Evolutionary conservation across 1,140 invertebrate genomes (phyloP).

Genomic region (Streblospio benedicti): DNA sequence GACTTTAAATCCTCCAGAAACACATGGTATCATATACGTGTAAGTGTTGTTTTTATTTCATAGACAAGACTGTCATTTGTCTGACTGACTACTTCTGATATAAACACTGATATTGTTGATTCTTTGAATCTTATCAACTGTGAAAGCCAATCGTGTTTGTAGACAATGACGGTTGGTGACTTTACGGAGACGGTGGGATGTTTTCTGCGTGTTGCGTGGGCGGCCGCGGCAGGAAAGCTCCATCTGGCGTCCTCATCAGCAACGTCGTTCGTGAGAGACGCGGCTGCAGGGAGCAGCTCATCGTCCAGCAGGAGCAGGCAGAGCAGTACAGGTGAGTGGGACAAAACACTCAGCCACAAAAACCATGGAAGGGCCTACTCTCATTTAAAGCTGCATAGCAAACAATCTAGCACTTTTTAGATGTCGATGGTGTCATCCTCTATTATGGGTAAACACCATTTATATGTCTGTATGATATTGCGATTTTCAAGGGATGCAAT

Average conservation of each 20-base stretch:
- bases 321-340: constrained; percentile 44
- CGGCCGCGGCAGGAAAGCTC: constrained; percentile 50
- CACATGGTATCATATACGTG: too few relatives aligned
- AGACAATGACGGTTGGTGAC: constrained; percentile 45
- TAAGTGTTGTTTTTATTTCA: too few relatives aligned
- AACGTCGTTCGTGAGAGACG: constrained; percentile 40
- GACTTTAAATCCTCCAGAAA: too few relatives aligned
- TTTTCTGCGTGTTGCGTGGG: constrained; percentile 51
- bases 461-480: too few relatives aligned
- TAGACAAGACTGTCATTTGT: neutral
- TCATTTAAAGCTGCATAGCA: too few relatives aligned
- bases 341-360: neutral
- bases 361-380: too few relatives aligned
- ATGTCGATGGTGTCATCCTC: too few relatives aligned
- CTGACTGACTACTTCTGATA: too few relatives aligned
- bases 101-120: constrained; percentile 41
- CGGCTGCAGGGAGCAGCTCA: constrained; percentile 24
- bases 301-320: constrained; percentile 40
- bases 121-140: constrained; percentile 31
- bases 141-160: constrained; percentile 12
- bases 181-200: constrained; percentile 49
- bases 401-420: too few relatives aligned
- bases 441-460: too few relatives aligned
- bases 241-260: constrained; percentile 46
- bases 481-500: too few relatives aligned